A percentile compares a stretch with the other conserved stretches of the same genome.
These are phyloP conservation scores for Sylvilagus floridanus DNA, from an alignment of 2,797 vertebrate species.

Conservation along the genomic window DNA sequence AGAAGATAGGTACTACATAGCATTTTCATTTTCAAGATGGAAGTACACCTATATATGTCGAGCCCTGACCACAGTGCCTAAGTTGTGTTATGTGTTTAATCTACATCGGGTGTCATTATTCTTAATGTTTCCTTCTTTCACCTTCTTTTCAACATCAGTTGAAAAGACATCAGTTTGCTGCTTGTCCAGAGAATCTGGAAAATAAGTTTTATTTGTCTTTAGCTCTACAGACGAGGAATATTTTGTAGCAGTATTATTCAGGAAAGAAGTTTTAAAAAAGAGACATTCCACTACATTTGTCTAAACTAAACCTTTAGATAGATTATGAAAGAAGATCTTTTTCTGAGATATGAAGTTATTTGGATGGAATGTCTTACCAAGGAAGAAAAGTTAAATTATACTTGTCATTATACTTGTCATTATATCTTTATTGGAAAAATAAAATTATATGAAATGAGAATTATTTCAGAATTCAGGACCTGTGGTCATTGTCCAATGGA, in stretches of 20 bases:
- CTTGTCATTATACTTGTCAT: slow-evolving; percentile 55
- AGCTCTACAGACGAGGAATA: slow-evolving; percentile 38
- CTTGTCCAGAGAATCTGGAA: slow-evolving; percentile 28
- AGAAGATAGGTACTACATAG: not conserved
- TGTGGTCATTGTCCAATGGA: not conserved
- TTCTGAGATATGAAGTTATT: slow-evolving; percentile 50
- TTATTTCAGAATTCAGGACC: slow-evolving; percentile 28
- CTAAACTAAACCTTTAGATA: slow-evolving; percentile 44
- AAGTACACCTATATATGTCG: slow-evolving; percentile 3
- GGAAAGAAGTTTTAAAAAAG: slow-evolving; percentile 37
- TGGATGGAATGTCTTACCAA: slow-evolving; percentile 26
- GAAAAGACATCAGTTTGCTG: slow-evolving; percentile 1
- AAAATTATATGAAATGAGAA: slow-evolving; percentile 50
- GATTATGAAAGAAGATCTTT: slow-evolving; percentile 16
- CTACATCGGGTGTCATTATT: not conserved
- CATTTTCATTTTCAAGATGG: slow-evolving; percentile 39
- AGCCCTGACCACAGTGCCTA: not conserved
- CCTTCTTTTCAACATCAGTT: slow-evolving; percentile 61
- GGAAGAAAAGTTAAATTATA: slow-evolving; percentile 16
- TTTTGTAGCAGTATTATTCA: slow-evolving; percentile 54
- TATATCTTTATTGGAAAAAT: slow-evolving; percentile 41
- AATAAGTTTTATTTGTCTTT: slow-evolving; percentile 58
- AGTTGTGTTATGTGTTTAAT: slow-evolving; percentile 8
- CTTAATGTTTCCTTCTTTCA: slow-evolving; percentile 44
- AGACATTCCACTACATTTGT: slow-evolving; percentile 29